Percentiles rank a stretch among this genome's conserved stretches.
Conservation (phyloP, 2,113 vertebrate species). For the Choloepus hoffmanni region DNA sequence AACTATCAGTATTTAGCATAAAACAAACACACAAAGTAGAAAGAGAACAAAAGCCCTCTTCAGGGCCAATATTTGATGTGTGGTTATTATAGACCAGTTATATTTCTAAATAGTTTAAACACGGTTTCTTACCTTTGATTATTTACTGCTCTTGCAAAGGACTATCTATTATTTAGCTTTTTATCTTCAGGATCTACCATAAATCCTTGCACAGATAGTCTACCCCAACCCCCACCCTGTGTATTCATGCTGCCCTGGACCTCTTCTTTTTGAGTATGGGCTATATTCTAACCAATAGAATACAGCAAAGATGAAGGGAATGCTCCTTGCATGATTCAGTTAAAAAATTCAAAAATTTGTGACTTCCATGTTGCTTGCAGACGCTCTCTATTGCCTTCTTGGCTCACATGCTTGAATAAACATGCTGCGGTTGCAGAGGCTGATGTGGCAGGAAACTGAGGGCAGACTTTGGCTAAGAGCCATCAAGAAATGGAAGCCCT, state of each 20-base stretch:
- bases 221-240: too few relatives aligned
- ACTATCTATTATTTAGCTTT: neutral
- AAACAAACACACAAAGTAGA: neutral
- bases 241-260: fast-evolving
- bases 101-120: neutral
- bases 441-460: neutral
- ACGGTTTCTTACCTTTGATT: neutral
- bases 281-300: neutral
- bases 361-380: neutral
- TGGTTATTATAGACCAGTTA: neutral
- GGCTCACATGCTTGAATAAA: fast-evolving
- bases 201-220: neutral
- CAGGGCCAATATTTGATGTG: neutral
- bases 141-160: neutral
- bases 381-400: neutral
- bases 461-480: neutral
- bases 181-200: neutral
- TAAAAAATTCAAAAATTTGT: neutral
- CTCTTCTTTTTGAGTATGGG: neutral
- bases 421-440: too few relatives aligned
- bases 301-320: neutral
- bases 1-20: neutral
- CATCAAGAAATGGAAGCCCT: neutral
- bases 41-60: neutral
- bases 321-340: neutral